Base-by-base conservation (phyloP, 2,888 invertebrate species). In the Bombylius discolor region DNA sequence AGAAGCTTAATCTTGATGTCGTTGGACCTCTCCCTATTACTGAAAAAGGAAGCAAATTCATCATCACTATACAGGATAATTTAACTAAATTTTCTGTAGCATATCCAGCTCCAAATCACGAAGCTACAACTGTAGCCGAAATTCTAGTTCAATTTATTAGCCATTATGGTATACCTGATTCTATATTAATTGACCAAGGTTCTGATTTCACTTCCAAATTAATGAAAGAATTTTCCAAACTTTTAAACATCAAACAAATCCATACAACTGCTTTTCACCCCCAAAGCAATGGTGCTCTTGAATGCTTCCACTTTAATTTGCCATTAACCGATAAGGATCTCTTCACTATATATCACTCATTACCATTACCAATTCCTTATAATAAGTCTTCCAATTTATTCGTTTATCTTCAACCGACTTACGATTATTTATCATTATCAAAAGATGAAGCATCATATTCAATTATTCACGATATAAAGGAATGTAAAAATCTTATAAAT, bases 181-280 rank as follows among this genome's bases (percentile, higher is more conserved):
- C 49, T 5, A 50, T 71, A 39, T 53, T 74, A 1, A 65, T 71
- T 0, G 73, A 75, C 58, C 67, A 69, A 64, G 73, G 70, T 4
- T 62, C 65, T 11, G 64, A 71, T 53, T 71, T 72, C 57, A 67
- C 60, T 7, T 67, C 68, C 4, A 59, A 67, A 9, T 36, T 70
- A 50, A 59, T 71, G 5, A 65, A 66, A 62, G 61, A 69, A 61
- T 32, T 67, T 39, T 59, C 59, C n/a, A 66, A 65, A 59, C 49
- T 68, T 33, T 64, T 70, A 46, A 62, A 67, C 62, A 65, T 66
- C 5, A 67, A 65, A 60, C 63, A 68, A 36, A 53, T 66, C n/a
- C 59, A 55, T 33, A 59, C 63, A 9, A 66, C 63, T 42, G 61
- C 67, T 11, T 69, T 68, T 55, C 65, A 66, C 53, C 67, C 68